Conservation (phyloP, 2,797 vertebrate species). For the Spinus olivaceus region DNA sequence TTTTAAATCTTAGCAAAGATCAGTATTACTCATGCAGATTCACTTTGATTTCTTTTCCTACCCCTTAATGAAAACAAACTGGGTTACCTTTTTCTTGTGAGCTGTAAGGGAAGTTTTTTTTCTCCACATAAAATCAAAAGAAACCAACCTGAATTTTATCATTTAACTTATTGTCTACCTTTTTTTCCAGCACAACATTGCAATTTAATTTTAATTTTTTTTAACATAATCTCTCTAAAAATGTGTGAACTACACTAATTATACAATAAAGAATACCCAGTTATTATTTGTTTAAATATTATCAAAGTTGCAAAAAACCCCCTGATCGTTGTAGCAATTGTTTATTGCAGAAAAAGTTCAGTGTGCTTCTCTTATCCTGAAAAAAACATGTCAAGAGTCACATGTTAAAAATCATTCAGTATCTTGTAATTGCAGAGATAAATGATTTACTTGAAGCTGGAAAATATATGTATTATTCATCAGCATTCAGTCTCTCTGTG, state of each 20-base stretch:
- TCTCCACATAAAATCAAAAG: not conserved
- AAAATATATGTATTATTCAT: constrained; percentile 46
- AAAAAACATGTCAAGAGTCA: not conserved
- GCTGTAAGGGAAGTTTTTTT: not conserved
- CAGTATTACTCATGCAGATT: not conserved
- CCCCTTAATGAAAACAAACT: not conserved
- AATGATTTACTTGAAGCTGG: constrained; percentile 16
- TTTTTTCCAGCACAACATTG: not conserved
- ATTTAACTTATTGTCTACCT: not conserved
- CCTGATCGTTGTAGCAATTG: not conserved
- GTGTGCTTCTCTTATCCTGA: not conserved
- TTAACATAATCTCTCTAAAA: not conserved
- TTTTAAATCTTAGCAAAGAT: not conserved
- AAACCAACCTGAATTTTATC: not conserved
- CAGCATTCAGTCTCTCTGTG: not conserved
- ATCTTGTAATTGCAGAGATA: constrained; percentile 25
- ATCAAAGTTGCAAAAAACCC: constrained; percentile 32
- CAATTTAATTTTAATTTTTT: not conserved
- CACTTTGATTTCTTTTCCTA: not conserved
- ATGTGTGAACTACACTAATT: not conserved
- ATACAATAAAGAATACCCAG: not conserved
- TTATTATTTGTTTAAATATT: constrained; percentile 2
- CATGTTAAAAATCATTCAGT: not conserved
- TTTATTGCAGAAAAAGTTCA: not conserved
- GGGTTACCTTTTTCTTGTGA: not conserved